Evolutionary conservation across 92 coral and sea anemone genomes (phyloP).

Genomic region (Zoanthus gigantus): DNA sequence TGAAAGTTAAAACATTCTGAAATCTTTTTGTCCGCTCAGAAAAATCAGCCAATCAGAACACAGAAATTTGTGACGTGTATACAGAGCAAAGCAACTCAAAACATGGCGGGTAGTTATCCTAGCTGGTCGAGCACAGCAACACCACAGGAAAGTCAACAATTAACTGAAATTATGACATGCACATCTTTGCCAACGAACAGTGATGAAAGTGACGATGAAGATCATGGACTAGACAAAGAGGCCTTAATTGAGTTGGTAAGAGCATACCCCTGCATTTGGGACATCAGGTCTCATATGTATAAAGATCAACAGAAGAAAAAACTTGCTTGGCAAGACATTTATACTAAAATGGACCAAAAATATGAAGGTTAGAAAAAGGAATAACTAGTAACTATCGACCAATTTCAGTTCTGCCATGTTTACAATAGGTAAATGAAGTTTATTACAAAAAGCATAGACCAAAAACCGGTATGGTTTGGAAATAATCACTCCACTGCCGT

Average conservation of each 20-base stretch:
- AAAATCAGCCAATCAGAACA: background rate
- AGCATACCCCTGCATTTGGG: constrained; percentile 27
- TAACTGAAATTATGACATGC: constrained; percentile 9
- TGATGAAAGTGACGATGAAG: constrained; percentile 23
- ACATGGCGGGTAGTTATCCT: background rate
- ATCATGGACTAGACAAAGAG: constrained; percentile 19
- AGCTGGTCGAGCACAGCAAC: background rate
- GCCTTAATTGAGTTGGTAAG: constrained; percentile 29
- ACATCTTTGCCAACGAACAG: constrained; percentile 19
- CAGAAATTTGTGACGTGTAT: constrained; percentile 6
- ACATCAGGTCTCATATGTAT: constrained; percentile 13
- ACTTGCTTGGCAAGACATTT: constrained; percentile 13
- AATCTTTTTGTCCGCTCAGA: background rate
- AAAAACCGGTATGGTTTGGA: background rate
- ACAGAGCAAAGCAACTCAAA: constrained; percentile 16
- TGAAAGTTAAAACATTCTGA: too few species aligned
- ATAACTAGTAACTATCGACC: constrained; percentile 4
- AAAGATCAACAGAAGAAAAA: constrained; percentile 19
- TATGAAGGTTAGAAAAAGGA: background rate
- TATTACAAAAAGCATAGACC: background rate
- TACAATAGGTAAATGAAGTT: too few species aligned
- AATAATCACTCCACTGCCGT: background rate
- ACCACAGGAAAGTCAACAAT: background rate
- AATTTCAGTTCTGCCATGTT: constrained; percentile 3
- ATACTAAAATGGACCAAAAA: constrained; percentile 11